Base-by-base conservation (phyloP, 2,113 vertebrate genomes). In the Suricata suricatta region DNA sequence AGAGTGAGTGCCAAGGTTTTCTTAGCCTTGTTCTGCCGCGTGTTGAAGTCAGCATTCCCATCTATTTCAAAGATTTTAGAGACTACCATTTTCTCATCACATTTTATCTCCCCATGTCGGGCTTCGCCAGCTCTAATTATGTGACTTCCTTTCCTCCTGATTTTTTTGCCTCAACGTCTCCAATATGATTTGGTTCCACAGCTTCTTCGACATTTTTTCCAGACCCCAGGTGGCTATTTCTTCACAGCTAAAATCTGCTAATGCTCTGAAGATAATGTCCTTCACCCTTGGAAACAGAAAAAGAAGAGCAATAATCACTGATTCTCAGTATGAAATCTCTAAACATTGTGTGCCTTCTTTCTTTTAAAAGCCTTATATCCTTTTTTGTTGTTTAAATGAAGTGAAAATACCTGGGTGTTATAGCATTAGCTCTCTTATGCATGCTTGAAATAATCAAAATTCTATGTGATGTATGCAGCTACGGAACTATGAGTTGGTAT, bases 241-340 rank as follows among this genome's bases (percentile, higher is more conserved):
- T 98, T 97, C 97, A 88, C 66, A 97, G 89, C 10, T 95, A 35
- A 98, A 97, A 98, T 96, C 94, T 96, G 91, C 66, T 79, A 97
- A 93, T 44, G 52, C 92, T 97, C 92, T 98, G 98, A 95, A 96
- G 97, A 98, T 98, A 98, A 98, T 96, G 96, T 88, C 63, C 74
- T 96, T 98, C 93, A 79, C 77, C 38, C 66, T 84, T 96, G 63
- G 80, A 98, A 98, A 97, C 38, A n/a, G 69, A 97, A 77, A 93
- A 97, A 97, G 52, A 77, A 97, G 31, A 95, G 80, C 90, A 97
- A 97, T 88, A 79, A 97, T 87, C 96, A 90, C 77, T 83, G 95
- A 94, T 96, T 96, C 97, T 95, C 90, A 81, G 7, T 81, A 81
- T 97, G 93, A 88, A 95, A 97, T 93, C 95, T 97, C 97, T 97